These are phyloP conservation scores for Resseliella maxima DNA, from an alignment of 2,888 invertebrate species.

Conservation along the genomic window DNA sequence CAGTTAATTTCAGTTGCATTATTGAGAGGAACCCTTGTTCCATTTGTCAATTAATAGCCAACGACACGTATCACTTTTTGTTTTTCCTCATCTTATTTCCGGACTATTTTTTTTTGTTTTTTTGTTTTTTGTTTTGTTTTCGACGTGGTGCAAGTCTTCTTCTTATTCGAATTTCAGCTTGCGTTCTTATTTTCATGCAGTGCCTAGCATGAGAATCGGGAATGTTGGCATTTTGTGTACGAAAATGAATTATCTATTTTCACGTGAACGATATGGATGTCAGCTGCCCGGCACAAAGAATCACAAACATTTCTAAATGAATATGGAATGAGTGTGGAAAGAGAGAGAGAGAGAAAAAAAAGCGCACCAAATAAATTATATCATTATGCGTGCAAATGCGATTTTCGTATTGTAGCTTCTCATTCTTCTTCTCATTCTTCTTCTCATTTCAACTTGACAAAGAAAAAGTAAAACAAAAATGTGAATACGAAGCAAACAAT, in stretches of 20 bases:
- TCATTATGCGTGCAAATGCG: constrained; percentile 42
- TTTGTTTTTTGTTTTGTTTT: not conserved
- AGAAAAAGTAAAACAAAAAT: no score
- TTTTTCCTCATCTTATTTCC: not conserved
- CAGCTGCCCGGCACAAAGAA: not conserved
- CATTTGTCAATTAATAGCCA: constrained; percentile 16
- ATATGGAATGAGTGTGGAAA: no score
- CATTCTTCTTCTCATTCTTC: no score
- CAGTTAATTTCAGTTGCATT: constrained; percentile 42
- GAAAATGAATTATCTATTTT: constrained; percentile 19
- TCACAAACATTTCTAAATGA: not conserved
- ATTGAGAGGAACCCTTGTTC: not conserved
- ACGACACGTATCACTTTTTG: constrained; percentile 15
- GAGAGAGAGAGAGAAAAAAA: not conserved
- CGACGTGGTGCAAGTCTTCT: not conserved
- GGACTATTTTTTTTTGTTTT: not conserved
- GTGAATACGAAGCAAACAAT: no score
- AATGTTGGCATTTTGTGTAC: not conserved
- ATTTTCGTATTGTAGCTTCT: not conserved
- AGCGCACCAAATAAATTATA: not conserved
- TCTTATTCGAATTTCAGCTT: constrained; percentile 41
- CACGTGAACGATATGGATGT: constrained; percentile 11
- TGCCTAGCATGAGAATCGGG: not conserved
- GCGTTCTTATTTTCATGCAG: not conserved
- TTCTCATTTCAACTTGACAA: not conserved